Percentiles rank a stretch among this genome's conserved stretches.
Conservation (phyloP, 2,113 vertebrate genomes). For the Tretioscincus oriximinensis region DNA sequence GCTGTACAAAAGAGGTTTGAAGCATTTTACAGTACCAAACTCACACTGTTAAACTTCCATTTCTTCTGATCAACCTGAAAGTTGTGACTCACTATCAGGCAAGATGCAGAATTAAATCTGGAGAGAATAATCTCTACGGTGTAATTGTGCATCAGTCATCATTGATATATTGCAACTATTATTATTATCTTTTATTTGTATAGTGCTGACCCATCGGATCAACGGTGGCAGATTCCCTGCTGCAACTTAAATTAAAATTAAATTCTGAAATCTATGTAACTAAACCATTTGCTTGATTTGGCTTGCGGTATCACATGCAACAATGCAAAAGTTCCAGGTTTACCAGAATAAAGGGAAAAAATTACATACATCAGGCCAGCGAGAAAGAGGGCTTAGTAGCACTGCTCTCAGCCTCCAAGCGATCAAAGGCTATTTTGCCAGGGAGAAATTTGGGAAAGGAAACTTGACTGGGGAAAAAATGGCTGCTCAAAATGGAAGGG, state of each 20-base stretch:
- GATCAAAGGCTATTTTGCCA: constrained; percentile 58
- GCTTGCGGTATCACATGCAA: constrained; percentile 76
- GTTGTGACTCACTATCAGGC: constrained; percentile 20
- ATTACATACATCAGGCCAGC: constrained; percentile 62
- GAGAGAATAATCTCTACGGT: constrained; percentile 36
- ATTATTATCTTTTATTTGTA: no score
- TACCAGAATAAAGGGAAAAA: constrained; percentile 38
- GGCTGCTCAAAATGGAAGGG: constrained; percentile 72
- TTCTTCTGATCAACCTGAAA: constrained; percentile 27
- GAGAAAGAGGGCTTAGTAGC: constrained; percentile 66
- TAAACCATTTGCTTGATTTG: constrained; percentile 49
- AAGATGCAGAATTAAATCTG: constrained; percentile 29
- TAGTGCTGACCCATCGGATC: neutral
- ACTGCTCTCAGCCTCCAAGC: constrained; percentile 69
- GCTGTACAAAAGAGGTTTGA: constrained; percentile 22
- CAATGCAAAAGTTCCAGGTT: constrained; percentile 65
- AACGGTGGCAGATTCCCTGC: constrained; percentile 28
- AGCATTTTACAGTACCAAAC: constrained; percentile 36
- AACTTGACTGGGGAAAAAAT: constrained; percentile 56
- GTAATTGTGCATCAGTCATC: constrained; percentile 10
- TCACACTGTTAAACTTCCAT: neutral
- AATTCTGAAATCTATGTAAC: constrained; percentile 37
- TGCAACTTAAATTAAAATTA: constrained; percentile 27
- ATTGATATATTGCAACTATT: constrained; percentile 27
- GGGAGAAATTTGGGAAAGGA: constrained; percentile 67